phyloP scores from a whole-genome alignment of 1,140 invertebrate species.

The Melanaphis sacchari region DNA sequence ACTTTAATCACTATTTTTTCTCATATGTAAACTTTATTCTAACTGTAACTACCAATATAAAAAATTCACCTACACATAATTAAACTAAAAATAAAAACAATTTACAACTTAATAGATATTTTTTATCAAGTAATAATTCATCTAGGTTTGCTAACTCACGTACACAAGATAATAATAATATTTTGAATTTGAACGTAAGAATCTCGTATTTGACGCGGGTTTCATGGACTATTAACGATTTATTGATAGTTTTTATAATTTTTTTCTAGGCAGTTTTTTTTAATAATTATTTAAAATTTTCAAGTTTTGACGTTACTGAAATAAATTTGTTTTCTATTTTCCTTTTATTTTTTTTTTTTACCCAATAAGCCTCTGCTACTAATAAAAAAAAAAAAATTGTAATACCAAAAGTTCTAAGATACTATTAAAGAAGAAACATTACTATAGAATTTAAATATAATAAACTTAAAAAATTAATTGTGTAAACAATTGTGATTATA shows the following conservation, averaged over 20 bases:
- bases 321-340: background rate
- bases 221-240: background rate
- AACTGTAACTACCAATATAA: background rate
- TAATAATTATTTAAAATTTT: background rate
- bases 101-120: background rate
- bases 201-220: background rate
- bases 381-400: no score
- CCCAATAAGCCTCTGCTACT: no score
- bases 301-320: background rate
- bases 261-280: background rate
- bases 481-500: background rate
- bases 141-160: background rate
- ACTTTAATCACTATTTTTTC: no score
- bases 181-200: background rate
- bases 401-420: background rate
- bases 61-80: background rate
- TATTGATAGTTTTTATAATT: no score
- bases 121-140: background rate
- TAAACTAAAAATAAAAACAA: background rate
- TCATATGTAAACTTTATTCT: no score
- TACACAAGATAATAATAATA: background rate
- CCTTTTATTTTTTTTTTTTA: no score
- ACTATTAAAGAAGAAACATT: background rate
- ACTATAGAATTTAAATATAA: background rate
- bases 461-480: background rate